Evolutionary conservation across 1,140 invertebrate species (phyloP), one percentile per base, ranked within the genome.

Genomic region (Ceratoteleas bidentatus): DNA sequence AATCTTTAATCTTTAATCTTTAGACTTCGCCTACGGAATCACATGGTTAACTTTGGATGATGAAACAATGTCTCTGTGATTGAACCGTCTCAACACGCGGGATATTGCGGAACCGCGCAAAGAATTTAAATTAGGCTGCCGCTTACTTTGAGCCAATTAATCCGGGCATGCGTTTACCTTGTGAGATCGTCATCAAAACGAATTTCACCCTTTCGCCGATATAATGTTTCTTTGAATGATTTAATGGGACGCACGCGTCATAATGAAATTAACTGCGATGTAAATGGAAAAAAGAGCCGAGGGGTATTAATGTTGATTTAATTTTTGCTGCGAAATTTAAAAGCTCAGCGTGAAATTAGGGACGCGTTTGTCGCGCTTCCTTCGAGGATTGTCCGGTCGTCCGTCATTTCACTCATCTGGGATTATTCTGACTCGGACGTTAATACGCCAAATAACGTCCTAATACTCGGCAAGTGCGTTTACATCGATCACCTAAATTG

Each of bases 251-350:
- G 5, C 16, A 64, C 5, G 5, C n/a, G 33, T 64, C 40, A 6
- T 64, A 64, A 53, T 53, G 43, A 36, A 52, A 53, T 53, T 64
- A 64, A 64, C 61, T 64, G 33, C 49, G 10, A 64, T 53, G 49
- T 32, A 64, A 64, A 64, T 64, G 47, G 49, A 11, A 53, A 64
- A 64, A 64, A 53, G 60, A 62, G 50, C 60, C 16, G 13, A 38
- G 9, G 10, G 52, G 40, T 53, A n/a, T 64, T 64, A 64, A 64
- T 40, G 36, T 40, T 10, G 40, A 16, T 53, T 64, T 40, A 64
- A 64, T 40, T 64, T 64, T 38, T 40, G 9, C 6, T 40, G 10
- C 7, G 9, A 50, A 36, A 62, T 38, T 52, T 50, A 38, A 43
- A 43, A 11, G 8, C 9, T 10, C 11, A 10, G 11, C n/a, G n/a